phyloP scores from a whole-genome alignment of 2,113 vertebrate genomes.

The Motacilla alba region DNA sequence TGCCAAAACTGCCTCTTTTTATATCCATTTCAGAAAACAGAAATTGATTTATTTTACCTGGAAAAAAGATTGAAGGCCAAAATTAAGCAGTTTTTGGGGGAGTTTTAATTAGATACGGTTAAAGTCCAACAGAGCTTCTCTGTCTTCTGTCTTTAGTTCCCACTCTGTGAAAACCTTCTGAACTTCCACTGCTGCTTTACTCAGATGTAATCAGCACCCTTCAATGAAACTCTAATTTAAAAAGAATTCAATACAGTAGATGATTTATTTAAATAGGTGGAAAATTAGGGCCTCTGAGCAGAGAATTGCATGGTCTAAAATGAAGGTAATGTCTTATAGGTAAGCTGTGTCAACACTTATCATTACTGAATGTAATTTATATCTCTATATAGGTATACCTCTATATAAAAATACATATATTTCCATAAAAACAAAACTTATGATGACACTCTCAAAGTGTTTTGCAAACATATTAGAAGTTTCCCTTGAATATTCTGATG shows the following conservation, averaged over 20 bases:
- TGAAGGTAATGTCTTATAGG: neutral
- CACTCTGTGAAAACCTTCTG: slow-evolving; percentile 26
- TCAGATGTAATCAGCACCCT: slow-evolving; percentile 52
- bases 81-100: slow-evolving; percentile 12
- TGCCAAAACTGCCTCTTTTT: neutral
- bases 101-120: slow-evolving; percentile 51
- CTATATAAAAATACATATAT: neutral
- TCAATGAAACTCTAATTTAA: slow-evolving; percentile 49
- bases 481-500: neutral
- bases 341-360: neutral
- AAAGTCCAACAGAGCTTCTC: slow-evolving; percentile 45
- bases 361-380: neutral
- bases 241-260: slow-evolving; percentile 36
- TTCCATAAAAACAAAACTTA: neutral
- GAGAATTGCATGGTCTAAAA: neutral
- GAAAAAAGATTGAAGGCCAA: slow-evolving; percentile 15
- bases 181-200: slow-evolving; percentile 53
- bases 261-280: slow-evolving; percentile 45
- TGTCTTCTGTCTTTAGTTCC: slow-evolving; percentile 54
- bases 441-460: neutral
- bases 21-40: neutral
- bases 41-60: neutral
- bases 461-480: neutral
- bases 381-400: neutral
- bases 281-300: neutral